phyloP scores from a whole-genome alignment of 30 jellyfish, hydroid and myxozoan species.

The Haliclystus octoradiatus region DNA sequence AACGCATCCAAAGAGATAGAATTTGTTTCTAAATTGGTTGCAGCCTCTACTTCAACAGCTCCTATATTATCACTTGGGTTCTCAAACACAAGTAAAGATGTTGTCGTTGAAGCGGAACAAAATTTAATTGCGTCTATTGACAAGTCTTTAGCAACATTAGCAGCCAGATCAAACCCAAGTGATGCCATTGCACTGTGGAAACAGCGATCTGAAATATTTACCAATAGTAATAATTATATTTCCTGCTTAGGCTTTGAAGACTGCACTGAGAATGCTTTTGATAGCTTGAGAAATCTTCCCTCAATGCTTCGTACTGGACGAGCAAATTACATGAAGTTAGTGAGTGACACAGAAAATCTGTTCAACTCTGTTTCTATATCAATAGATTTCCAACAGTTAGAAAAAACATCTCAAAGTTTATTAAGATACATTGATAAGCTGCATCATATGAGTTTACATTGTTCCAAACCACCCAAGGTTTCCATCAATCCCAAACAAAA shows the following conservation, averaged over 20 bases:
- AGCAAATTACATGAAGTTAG: background rate
- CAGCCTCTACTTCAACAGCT: background rate
- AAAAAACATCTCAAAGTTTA: background rate
- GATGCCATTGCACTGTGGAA: slow-evolving; percentile 10
- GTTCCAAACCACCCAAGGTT: slow-evolving; percentile 35
- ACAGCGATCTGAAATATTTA: slow-evolving; percentile 20
- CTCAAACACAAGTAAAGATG: background rate
- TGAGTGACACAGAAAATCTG: slow-evolving; percentile 8
- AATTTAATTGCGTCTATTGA: background rate
- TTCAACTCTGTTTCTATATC: no score
- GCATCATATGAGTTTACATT: slow-evolving; percentile 15
- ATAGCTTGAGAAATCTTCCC: slow-evolving; percentile 31
- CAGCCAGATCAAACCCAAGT: background rate
- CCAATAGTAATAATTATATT: slow-evolving; percentile 27
- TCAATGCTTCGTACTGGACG: background rate
- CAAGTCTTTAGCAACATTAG: background rate
- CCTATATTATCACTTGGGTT: background rate
- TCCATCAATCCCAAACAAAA: background rate
- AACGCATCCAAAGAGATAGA: background rate
- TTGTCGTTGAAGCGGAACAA: background rate
- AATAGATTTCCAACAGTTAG: no score
- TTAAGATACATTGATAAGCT: background rate
- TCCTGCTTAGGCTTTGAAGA: slow-evolving; percentile 38
- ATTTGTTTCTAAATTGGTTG: background rate
- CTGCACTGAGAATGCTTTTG: slow-evolving; percentile 25